Evolutionary conservation across 2,113 vertebrate genomes (phyloP).

Genomic region (Suricata suricatta): DNA sequence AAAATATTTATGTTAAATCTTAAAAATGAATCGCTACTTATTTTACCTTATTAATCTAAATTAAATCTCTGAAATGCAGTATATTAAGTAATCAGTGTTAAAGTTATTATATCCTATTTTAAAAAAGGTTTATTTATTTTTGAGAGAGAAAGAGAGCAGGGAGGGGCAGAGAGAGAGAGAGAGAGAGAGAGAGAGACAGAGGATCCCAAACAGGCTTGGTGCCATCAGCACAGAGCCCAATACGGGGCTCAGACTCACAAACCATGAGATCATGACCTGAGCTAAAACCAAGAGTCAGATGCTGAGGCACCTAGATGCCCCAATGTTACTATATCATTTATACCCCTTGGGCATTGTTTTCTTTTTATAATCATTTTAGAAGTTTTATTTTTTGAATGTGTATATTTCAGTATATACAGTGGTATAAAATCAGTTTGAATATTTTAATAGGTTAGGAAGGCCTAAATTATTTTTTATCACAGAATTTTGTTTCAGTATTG

Average conservation of each 20-base stretch:
- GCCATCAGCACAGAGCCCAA: no score
- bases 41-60: not conserved
- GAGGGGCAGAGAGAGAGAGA: no score
- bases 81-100: not conserved
- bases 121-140: no score
- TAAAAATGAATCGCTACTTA: not conserved
- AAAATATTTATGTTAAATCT: not conserved
- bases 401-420: not conserved
- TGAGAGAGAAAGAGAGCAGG: no score
- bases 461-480: conserved; percentile 40
- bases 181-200: no score
- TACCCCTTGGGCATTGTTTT: not conserved
- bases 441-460: conserved; percentile 59
- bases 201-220: no score
- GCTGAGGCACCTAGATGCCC: no score
- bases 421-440: conserved; percentile 11
- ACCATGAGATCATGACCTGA: no score
- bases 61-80: not conserved
- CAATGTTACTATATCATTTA: not conserved
- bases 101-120: not conserved
- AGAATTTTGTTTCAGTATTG: not conserved
- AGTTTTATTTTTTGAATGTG: not conserved
- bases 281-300: no score
- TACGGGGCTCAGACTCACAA: no score
- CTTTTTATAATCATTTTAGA: not conserved